A percentile compares a stretch with the other conserved stretches of the same genome.
Conservation (phyloP, 2,797 vertebrate species). For the Sorex maritimensis region DNA sequence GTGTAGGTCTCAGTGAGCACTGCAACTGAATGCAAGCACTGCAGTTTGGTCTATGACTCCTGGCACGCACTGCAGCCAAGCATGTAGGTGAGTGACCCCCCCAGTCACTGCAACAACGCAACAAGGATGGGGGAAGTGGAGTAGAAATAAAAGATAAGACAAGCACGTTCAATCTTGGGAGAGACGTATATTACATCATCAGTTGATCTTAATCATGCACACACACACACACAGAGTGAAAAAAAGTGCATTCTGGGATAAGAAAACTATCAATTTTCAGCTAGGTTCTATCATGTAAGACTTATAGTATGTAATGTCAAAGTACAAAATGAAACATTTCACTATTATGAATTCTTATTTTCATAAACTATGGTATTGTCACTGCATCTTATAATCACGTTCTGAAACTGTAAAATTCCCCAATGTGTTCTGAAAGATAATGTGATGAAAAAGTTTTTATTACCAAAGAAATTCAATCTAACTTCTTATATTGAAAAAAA, state of each 20-base stretch:
- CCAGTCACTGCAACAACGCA: no score
- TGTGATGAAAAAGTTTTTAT: neutral
- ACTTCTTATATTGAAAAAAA: slow-evolving; percentile 36
- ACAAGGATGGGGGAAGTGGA: no score
- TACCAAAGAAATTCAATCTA: neutral
- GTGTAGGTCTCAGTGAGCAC: no score
- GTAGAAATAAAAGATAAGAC: neutral
- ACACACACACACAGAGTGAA: slow-evolving; percentile 35
- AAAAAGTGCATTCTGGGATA: slow-evolving; percentile 72
- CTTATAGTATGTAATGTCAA: slow-evolving; percentile 62
- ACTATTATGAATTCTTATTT: slow-evolving; percentile 68
- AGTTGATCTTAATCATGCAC: slow-evolving; percentile 60
- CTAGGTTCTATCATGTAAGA: slow-evolving; percentile 23
- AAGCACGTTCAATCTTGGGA: slow-evolving; percentile 66
- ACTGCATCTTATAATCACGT: neutral
- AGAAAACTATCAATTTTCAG: slow-evolving; percentile 75
- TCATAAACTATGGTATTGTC: slow-evolving; percentile 34
- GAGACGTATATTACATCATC: neutral
- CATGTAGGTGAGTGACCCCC: no score
- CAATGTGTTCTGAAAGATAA: slow-evolving; percentile 20
- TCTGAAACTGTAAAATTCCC: slow-evolving; percentile 4
- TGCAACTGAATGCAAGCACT: no score
- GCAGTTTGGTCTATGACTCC: no score
- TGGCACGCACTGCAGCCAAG: no score
- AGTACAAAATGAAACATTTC: slow-evolving; percentile 80